Base-by-base conservation (phyloP, 1,140 invertebrate genomes). In the Oscheius sp. region DNA sequence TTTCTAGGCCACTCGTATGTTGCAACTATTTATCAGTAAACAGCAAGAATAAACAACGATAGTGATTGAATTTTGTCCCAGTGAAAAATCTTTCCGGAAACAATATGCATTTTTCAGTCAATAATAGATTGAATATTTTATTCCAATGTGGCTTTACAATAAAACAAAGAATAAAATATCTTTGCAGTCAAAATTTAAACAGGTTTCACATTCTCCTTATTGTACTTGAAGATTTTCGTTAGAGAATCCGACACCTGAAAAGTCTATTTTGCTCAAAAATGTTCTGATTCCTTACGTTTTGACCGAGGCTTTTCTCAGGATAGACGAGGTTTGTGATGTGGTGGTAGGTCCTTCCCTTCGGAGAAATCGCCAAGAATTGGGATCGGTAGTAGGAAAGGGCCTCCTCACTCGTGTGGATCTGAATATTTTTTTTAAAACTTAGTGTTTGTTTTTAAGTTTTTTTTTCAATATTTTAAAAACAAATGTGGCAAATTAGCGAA, bases 281-380 rank as follows among this genome's bases (percentile, higher is more conserved):
- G 7, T 20, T 26, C 49, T 20, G 7, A 55, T 55, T 55, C 7
- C 49, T 26, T 4, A 55, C 49, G 23, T 55, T 55, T 7, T 26
- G 15, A 23, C 49, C n/a, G n/a, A n/a, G n/a, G n/a, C n/a, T n/a
- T n/a, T n/a, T n/a, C n/a, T n/a, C 49, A 23, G 49, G 49, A 55
- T 55, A 20, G 49, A 55, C 49, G 7, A 55, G 23, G 23, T 55
- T 55, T 23, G 49, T 55, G 49, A 55, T 55, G 23, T 55, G 49
- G 49, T 55, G 49, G 23, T 55, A 55, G 49, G 49, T 55, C 49
- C 49, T 55, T 23, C 49, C 49, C 23, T 55, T 55, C 4, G 49
- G 49, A 4, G 49, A 55, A 55, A 55, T 55, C 7, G 49, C 49
- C 49, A 55, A 26, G 23, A 55, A 55, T 23, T 55, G 49, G 49